A percentile compares a stretch with the other conserved stretches of the same genome.
These are phyloP conservation scores for Tinea pellionella DNA, from an alignment of 2,888 invertebrate species.

Conservation along the genomic window DNA sequence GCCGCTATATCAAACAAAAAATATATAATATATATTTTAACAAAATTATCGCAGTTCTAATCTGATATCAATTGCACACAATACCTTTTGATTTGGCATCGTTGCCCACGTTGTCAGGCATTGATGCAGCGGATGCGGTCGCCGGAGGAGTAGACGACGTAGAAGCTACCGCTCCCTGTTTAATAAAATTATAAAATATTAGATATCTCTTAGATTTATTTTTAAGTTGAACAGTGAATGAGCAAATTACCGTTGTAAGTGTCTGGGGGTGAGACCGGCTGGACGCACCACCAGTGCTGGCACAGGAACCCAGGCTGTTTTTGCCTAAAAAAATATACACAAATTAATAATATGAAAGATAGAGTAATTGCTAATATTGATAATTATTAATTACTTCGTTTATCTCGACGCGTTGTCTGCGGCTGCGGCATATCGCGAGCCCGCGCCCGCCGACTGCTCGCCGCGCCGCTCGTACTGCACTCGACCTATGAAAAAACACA, in stretches of 20 bases:
- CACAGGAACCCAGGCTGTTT: slow-evolving; percentile 77
- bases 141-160: slow-evolving; percentile 62
- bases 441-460: slow-evolving; percentile 73
- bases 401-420: slow-evolving; percentile 60
- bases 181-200: neutral
- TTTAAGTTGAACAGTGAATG: no score
- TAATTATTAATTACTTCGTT: slow-evolving; percentile 43
- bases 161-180: slow-evolving; percentile 61
- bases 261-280: slow-evolving; percentile 63
- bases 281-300: slow-evolving; percentile 69
- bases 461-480: slow-evolving; percentile 52
- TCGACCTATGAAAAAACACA: slow-evolving; percentile 34
- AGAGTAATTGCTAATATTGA: neutral
- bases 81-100: slow-evolving; percentile 60
- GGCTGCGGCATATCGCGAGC: slow-evolving; percentile 70
- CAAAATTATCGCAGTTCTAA: neutral
- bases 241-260: slow-evolving; percentile 47
- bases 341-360: neutral
- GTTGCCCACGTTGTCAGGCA: slow-evolving; percentile 55
- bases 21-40: neutral
- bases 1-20: slow-evolving; percentile 22
- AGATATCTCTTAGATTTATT: neutral
- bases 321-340: slow-evolving; percentile 38
- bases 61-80: no score
- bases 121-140: slow-evolving; percentile 47